Base-by-base conservation (phyloP, 2,113 vertebrate genomes). In the Talpa occidentalis region DNA sequence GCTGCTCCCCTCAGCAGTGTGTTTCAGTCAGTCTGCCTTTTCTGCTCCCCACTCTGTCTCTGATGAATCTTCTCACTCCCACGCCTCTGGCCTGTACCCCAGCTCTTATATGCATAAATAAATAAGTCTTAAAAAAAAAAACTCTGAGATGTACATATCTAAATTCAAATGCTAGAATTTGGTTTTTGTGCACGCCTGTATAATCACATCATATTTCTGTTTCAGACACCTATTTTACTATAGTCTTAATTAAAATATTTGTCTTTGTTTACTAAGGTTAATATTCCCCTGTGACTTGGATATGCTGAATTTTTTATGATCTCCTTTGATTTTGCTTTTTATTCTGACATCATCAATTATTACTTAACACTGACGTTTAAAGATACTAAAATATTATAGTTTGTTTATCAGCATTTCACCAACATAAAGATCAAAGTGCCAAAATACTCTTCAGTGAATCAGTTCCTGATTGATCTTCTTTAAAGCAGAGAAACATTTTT, bases 211-310 rank as follows among this genome's bases (percentile, higher is more conserved):
- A 26, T 70, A 90, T 59, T 91, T 79, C 37, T 90, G 80, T 72
- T 95, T 93, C 49, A 78, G 52, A 82, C 5, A 62, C 47, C 88
- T 94, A 72, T 94, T 85, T 89, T 49, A 80, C 72, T 83, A 90
- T 76, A 91, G 47, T 26, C 35, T 77, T 91, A 67, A 96, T 89
- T 96, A 93, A 96, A 90, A 91, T 70, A 80, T 96, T 86, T 91
- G 17, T 88, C 83, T 96, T 94, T 91, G 35, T 95, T 90, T 96
- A 93, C n/a, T 89, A 42, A 81, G 49, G 52, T 83, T 82, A 88
- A 60, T 88, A 89, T 79, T 95, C 78, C 78, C 78, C 86, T 44
- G 16, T 77, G 91, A 87, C 86, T 94, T 89, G 70, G 44, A 88
- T 91, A 83, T 76, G 62, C 35, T 94, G 44, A 74, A 72, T 89